These are phyloP conservation scores for Hyalella azteca DNA, from an alignment of 2,888 invertebrate species.

Conservation along the genomic window DNA sequence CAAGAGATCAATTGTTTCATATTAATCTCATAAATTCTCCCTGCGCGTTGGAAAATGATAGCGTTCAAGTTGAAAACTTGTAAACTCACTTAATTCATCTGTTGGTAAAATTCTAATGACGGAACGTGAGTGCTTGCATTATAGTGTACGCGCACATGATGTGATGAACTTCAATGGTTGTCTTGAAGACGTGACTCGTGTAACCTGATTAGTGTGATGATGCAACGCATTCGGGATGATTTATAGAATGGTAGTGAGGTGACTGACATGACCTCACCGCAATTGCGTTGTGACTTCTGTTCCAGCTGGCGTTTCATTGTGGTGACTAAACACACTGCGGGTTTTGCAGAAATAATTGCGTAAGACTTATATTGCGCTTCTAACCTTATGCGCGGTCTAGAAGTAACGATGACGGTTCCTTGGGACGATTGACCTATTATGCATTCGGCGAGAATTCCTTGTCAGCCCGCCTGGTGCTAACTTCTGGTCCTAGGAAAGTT, in stretches of 20 bases:
- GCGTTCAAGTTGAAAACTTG: not conserved
- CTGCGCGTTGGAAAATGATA: not conserved
- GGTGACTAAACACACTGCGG: not conserved
- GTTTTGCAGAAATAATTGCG: not conserved
- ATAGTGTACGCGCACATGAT: not conserved
- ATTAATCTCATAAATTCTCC: not conserved
- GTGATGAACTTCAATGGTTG: not conserved
- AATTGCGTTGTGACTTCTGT: not conserved
- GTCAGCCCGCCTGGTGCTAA: too few species aligned
- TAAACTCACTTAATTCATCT: not conserved
- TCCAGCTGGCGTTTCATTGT: not conserved
- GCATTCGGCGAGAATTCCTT: not conserved
- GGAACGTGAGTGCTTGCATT: not conserved
- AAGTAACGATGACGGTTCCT: too few species aligned
- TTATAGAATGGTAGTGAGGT: not conserved
- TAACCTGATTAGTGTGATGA: slow-evolving; percentile 10
- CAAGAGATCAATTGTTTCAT: not conserved
- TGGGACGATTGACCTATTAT: too few species aligned
- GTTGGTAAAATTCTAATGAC: not conserved
- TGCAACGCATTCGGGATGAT: not conserved
- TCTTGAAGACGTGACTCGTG: not conserved
- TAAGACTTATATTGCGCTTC: not conserved
- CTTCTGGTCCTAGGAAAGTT: too few species aligned
- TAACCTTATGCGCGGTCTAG: not conserved
- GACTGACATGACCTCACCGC: not conserved